phyloP scores from a whole-genome alignment of 2,113 vertebrate species.

The Callaeas wilsoni region DNA sequence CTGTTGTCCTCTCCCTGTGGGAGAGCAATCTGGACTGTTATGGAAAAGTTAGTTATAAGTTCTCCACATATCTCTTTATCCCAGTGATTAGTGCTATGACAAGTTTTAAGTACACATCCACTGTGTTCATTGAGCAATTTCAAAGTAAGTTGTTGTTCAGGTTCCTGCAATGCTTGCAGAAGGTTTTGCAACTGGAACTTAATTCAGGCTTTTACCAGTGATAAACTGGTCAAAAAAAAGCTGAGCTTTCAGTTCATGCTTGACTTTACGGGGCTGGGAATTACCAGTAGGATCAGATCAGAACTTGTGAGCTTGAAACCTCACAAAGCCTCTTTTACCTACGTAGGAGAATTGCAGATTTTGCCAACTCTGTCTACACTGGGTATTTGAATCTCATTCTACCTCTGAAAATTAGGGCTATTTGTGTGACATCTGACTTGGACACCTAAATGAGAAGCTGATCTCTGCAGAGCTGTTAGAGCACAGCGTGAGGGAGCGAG shows the following conservation, averaged over 20 bases:
- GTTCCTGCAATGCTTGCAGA: not conserved
- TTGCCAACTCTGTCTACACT: not conserved
- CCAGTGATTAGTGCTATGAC: not conserved
- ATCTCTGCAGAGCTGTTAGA: not conserved
- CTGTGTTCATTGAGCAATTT: slow-evolving; percentile 5
- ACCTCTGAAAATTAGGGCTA: not conserved
- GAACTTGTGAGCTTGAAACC: not conserved
- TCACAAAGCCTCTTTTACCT: not conserved
- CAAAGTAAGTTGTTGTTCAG: not conserved
- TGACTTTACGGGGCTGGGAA: not conserved
- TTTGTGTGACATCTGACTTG: not conserved
- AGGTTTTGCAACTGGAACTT: slow-evolving; percentile 32
- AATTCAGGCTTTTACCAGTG: not conserved
- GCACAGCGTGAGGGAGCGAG: rapidly evolving
- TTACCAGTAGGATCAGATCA: not conserved
- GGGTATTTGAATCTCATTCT: not conserved
- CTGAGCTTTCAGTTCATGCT: not conserved
- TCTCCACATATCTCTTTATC: not conserved
- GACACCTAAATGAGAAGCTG: not conserved
- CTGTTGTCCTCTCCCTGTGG: not conserved
- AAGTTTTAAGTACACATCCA: not conserved
- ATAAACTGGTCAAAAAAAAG: not conserved
- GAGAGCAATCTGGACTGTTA: not conserved
- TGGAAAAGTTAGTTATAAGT: not conserved
- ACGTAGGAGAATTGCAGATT: not conserved